Conservation (phyloP, 2,888 invertebrate species). For the Tenthredo distinguenda region DNA sequence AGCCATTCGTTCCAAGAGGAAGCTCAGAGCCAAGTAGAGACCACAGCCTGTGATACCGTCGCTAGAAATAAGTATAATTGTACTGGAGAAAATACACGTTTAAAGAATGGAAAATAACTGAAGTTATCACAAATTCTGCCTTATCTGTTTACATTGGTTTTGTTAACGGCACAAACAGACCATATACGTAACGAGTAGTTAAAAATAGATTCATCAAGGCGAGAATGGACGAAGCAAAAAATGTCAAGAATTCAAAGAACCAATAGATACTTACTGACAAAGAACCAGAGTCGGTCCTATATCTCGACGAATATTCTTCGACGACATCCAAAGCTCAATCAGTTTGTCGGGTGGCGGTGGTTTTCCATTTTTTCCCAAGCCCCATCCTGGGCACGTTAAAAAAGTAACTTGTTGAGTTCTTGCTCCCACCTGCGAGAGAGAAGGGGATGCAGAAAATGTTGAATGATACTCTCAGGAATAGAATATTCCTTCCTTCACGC, state of each 20-base stretch:
- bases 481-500: background rate
- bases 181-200: background rate
- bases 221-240: background rate
- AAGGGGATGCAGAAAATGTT: background rate
- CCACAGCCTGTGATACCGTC: conserved; percentile 79
- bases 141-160: background rate
- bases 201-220: background rate
- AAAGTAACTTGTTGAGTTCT: conserved; percentile 57
- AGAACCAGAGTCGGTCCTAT: conserved; percentile 73
- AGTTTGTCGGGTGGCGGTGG: conserved; percentile 69
- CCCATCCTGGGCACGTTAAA: conserved; percentile 72
- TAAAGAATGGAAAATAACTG: background rate
- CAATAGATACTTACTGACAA: conserved; percentile 75
- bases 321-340: conserved; percentile 73
- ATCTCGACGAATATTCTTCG: conserved; percentile 70
- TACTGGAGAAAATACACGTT: background rate
- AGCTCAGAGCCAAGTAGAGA: conserved; percentile 77
- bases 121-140: background rate
- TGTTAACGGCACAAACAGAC: background rate
- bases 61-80: conserved; percentile 65
- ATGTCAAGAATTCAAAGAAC: background rate
- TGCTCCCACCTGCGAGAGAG: background rate
- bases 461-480: background rate
- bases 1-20: conserved; percentile 79
- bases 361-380: conserved; percentile 60